Conservation (phyloP, 2,888 invertebrate species). For the Drosophila mimica region DNA sequence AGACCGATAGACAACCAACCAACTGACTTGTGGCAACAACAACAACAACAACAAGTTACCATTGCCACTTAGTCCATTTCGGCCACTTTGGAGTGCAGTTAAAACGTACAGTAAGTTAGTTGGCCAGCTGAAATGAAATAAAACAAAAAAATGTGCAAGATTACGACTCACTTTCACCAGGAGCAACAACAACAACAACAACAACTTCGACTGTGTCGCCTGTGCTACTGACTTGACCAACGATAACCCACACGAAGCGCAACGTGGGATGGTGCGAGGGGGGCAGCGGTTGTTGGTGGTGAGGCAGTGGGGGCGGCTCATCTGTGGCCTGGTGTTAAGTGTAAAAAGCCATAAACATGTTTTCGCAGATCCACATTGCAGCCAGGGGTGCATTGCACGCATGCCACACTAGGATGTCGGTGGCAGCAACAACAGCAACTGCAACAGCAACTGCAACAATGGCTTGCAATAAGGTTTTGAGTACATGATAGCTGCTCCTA, state of each 20-base stretch:
- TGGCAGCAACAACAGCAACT: constrained; percentile 8
- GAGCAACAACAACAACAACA: neutral
- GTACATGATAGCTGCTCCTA: constrained; percentile 35
- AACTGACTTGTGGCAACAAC: neutral
- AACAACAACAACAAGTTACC: neutral
- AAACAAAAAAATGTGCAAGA: neutral
- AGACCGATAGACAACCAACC: neutral
- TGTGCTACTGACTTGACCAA: constrained; percentile 42
- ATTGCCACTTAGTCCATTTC: constrained; percentile 14
- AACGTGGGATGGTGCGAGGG: neutral
- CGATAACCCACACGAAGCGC: constrained; percentile 37
- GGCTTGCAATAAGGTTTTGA: constrained; percentile 35
- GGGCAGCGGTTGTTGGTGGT: neutral
- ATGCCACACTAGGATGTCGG: constrained; percentile 43
- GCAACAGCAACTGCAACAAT: constrained; percentile 22
- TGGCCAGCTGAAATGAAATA: constrained; percentile 30
- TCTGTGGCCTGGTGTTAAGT: constrained; percentile 38
- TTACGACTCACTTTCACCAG: constrained; percentile 45
- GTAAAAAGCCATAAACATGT: constrained; percentile 50
- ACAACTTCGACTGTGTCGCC: constrained; percentile 6
- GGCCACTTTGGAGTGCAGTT: constrained; percentile 6
- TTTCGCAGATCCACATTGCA: constrained; percentile 40
- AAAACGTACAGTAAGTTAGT: constrained; percentile 27
- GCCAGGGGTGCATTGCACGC: constrained; percentile 40
- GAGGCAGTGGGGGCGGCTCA: constrained; percentile 7